Base-by-base conservation (phyloP, 23 tunicate genomes). In the Halocynthia aurantium region DNA sequence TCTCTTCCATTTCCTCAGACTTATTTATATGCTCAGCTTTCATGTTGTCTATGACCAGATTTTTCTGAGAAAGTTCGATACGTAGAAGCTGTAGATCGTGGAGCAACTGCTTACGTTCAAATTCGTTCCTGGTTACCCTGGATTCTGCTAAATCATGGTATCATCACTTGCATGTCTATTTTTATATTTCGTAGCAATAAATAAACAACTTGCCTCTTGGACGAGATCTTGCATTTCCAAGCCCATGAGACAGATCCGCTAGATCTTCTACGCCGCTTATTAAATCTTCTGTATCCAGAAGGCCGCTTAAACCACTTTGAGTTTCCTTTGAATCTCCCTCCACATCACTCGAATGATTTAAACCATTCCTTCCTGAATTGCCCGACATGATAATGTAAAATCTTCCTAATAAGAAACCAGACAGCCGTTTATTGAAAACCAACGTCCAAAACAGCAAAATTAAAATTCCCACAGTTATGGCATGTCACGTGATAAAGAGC, bases 41-140 rank as follows among this genome's bases (percentile, higher is more conserved):
- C 69, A 91, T 57, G 22, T 86, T 91, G 75, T 91, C 97, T 55
- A 91, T 85, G 7, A 91, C 67, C 6, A 91, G 74, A 49, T 90
- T 87, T 70, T 91, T 91, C 61, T 91, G 97, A 8, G 97, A 91
- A 52, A 91, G 77, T 63, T 91, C 97, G 58, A 91, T 91, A 22
- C 76, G 64, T 22, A 91, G 11, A 66, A 91, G 53, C 70, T 91
- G 91, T 15, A 91, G 50, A 61, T 91, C 97, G 82, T 91, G 97
- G 15, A 82, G 56, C 22, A 91, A 61, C 54, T 91, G 86, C 55
- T 91, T 91, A 52, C 84, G 70, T 81, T 91, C 91, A 67, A 81
- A 86, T 76, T 79, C 95, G 53, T 68, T 60, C 21, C 78, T 19
- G 9, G 78, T 54, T 13, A 74, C 21, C 9, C 78, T 31, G 44